Base-by-base conservation (phyloP, 2,888 invertebrate genomes). In the Epinotia ramella region DNA sequence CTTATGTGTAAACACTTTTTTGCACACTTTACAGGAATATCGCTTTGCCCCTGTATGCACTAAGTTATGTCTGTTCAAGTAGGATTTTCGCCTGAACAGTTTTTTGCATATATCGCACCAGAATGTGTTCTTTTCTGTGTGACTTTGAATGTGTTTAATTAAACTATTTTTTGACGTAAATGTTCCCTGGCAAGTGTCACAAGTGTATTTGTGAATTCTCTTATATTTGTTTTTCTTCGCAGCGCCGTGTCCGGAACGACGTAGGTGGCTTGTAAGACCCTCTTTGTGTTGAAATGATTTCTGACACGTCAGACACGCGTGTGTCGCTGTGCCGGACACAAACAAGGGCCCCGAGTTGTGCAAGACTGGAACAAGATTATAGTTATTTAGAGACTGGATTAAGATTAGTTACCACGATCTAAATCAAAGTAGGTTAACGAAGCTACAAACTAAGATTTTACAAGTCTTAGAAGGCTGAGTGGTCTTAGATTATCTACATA, bases 71-170 rank as follows among this genome's bases (percentile, higher is more conserved):
- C 53, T 56, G 12, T 12, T 44, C 3, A 72, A 24, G 6, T 18
- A 12, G 24, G 56, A 64, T 63, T 72, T 28, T 40, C n/a, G 40
- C 24, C 13, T 71, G 53, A 71, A 63, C 4, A 33, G 56, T 12
- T 53, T 63, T 20, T 63, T 20, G n/a, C 71, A 71, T 9, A 71
- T 16, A 33, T 71, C 20, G 53, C 71, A 71, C 16, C 56, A 40
- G 24, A 63, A 40, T 18, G 40, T 24, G 16, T 28, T 49, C 40
- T 72, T 16, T 3, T 12, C 59, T 3, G 24, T 9, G 28, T 69
- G 69, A 24, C 59, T 24, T 46, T 44, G 59, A n/a, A 69, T 24
- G 28, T 69, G 69, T 46, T 24, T 69, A 24, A 59, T 59, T 12
- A 69, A 20, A 24, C 16, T 28, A 0, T 3, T 24, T 46, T 69